These are phyloP conservation scores for Cydia fagiglandana DNA, from an alignment of 1,140 invertebrate species.

Conservation along the genomic window DNA sequence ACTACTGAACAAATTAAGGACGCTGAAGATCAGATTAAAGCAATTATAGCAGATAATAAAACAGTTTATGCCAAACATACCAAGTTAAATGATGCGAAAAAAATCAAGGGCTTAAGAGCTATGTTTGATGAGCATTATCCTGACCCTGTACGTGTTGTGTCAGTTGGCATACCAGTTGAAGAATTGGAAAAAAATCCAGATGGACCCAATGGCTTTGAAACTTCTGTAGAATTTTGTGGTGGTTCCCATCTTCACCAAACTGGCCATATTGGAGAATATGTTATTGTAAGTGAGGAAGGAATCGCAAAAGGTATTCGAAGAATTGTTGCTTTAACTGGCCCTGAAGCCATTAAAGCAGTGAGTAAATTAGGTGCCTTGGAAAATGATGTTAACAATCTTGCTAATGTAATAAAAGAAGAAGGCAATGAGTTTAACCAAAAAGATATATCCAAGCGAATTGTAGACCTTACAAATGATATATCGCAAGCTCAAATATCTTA, in stretches of 20 bases:
- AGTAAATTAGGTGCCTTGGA: constrained; percentile 89
- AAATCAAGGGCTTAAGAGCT: constrained; percentile 95
- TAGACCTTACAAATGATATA: constrained; percentile 91
- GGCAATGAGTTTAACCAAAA: constrained; percentile 81
- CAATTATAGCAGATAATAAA: constrained; percentile 89
- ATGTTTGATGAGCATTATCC: constrained; percentile 99
- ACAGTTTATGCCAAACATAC: constrained; percentile 95
- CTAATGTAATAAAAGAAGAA: constrained; percentile 81
- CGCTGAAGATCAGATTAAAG: constrained; percentile 89
- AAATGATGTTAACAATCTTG: constrained; percentile 86
- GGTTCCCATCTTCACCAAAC: constrained; percentile 96
- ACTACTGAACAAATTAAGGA: constrained; percentile 91
- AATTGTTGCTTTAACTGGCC: constrained; percentile 97
- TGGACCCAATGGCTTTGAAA: constrained; percentile 86
- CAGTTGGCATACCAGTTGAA: constrained; percentile 95
- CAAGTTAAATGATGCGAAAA: constrained; percentile 91
- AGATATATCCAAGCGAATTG: constrained; percentile 86
- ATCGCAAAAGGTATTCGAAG: constrained; percentile 99
- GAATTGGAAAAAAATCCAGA: constrained; percentile 92
- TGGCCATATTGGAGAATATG: constrained; percentile 95
- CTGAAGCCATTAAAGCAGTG: constrained; percentile 93
- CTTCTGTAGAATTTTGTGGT: constrained; percentile 99
- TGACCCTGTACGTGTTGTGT: constrained; percentile 98
- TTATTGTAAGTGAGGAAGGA: constrained; percentile 98
- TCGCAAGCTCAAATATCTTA: constrained; percentile 91